Evolutionary conservation across 23 tunicate genomes (phyloP).

Genomic region (Styela clava): DNA sequence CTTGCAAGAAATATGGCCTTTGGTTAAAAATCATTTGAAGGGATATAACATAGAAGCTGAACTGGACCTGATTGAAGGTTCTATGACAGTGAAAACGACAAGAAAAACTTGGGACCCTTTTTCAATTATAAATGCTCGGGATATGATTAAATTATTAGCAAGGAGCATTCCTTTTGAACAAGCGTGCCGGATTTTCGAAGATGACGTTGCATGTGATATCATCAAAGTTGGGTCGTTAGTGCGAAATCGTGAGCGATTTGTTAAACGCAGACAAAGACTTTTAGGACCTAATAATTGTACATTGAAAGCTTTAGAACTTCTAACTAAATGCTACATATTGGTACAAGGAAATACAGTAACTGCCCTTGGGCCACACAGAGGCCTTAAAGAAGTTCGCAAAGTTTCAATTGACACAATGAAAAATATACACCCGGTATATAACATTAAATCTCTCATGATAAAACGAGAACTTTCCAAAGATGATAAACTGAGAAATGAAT

Average conservation of each 20-base stretch:
- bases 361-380: slow-evolving; percentile 83
- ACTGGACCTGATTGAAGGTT: slow-evolving; percentile 90
- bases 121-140: slow-evolving; percentile 90
- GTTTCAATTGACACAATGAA: slow-evolving; percentile 86
- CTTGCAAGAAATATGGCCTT: slow-evolving; percentile 92
- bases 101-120: slow-evolving; percentile 98
- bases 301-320: slow-evolving; percentile 83
- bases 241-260: slow-evolving; percentile 84
- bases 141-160: slow-evolving; percentile 78
- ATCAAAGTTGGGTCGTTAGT: slow-evolving; percentile 75
- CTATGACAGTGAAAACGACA: slow-evolving; percentile 87
- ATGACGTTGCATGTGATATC: slow-evolving; percentile 78
- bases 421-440: slow-evolving; percentile 97
- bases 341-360: slow-evolving; percentile 97
- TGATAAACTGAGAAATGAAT: slow-evolving; percentile 86
- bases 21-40: slow-evolving; percentile 79
- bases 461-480: slow-evolving; percentile 86
- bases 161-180: slow-evolving; percentile 91
- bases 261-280: slow-evolving; percentile 84
- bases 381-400: slow-evolving; percentile 83
- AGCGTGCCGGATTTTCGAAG: slow-evolving; percentile 83
- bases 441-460: slow-evolving; percentile 91
- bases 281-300: slow-evolving; percentile 94
- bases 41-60: slow-evolving; percentile 68
- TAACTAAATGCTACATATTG: slow-evolving; percentile 84